phyloP scores from a whole-genome alignment of 2,888 invertebrate species.

The Pediacus dermestoides region DNA sequence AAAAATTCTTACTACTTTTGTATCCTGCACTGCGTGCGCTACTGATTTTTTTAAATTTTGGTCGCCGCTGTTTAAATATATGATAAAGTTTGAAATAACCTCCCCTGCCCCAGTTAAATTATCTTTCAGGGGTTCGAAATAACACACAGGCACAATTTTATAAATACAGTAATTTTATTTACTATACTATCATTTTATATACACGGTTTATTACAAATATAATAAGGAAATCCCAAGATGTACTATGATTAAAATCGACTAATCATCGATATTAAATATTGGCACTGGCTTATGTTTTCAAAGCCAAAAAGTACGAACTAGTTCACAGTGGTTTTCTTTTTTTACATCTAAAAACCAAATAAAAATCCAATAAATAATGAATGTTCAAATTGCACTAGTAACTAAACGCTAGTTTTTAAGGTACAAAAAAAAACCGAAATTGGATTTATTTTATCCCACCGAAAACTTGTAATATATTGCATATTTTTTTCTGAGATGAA shows the following conservation, averaged over 20 bases:
- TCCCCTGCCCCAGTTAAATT: too few species aligned
- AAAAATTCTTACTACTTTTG: too few species aligned
- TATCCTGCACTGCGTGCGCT: too few species aligned
- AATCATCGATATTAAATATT: constrained; percentile 25
- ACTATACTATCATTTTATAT: constrained; percentile 40
- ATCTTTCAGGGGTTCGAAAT: too few species aligned
- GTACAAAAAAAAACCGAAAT: constrained; percentile 20
- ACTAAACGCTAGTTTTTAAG: constrained; percentile 28
- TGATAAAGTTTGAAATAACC: too few species aligned
- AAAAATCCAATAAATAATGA: constrained; percentile 29
- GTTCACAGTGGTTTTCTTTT: constrained; percentile 19
- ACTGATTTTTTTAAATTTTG: too few species aligned
- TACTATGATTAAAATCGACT: constrained; percentile 22
- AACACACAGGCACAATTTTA: constrained; percentile 20
- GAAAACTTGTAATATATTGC: too few species aligned
- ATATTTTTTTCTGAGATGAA: too few species aligned
- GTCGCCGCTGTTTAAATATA: too few species aligned
- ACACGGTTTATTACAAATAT: constrained; percentile 43
- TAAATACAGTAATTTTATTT: constrained; percentile 47
- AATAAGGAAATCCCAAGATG: constrained; percentile 34
- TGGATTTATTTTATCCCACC: background rate
- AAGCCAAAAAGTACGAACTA: constrained; percentile 26
- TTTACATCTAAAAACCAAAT: constrained; percentile 26
- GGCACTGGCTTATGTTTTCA: constrained; percentile 25
- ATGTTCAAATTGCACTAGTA: constrained; percentile 35